Evolutionary conservation across 1,140 invertebrate genomes (phyloP), one percentile per base, ranked within the genome.

Genomic region (Euborellia annulipes): DNA sequence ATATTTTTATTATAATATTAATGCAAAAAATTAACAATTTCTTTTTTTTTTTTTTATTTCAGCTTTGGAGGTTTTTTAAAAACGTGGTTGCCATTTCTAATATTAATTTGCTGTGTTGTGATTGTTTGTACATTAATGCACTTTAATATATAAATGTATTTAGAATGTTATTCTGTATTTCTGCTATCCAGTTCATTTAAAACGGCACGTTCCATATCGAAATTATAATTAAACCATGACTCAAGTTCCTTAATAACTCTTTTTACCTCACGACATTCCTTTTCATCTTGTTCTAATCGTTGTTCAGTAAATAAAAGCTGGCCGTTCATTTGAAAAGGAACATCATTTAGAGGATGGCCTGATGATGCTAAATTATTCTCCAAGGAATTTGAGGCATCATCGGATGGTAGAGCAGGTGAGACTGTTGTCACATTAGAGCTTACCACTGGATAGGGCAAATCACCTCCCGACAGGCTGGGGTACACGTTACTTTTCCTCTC

Each of bases 51-150:
- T 52, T 59, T 57, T 57, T 54, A 46, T 74, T 75, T 52, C 65
- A 85, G 82, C 66, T 64, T 81, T 58, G 60, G 59, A 40, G 83
- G 71, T 32, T 82, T 88, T 51, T 20, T 92, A 3, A 91, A 89
- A 66, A 90, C 86, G 0, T 94, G 88, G 88, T 47, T 85, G 23
- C 89, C 89, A 19, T 93, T 91, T 63, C 51, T 76, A 3, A 64
- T 86, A 23, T 59, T 89, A 46, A 57, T 74, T 7, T 52, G 52
- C 14, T 53, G 66, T 22, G 53, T 70, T 7, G 21, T 58, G 18
- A 8, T 14, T 6, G 14, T 27, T 3, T 23, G 18, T 41, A 6
- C 18, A n/a, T n/a, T 41, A n/a, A 6, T 27, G n/a, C n/a, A n/a
- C n/a, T n/a, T n/a, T n/a, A n/a, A n/a, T n/a, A n/a, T n/a, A n/a